phyloP scores from a whole-genome alignment of 2,888 invertebrate genomes.

The Lampropteryx suffumata region DNA sequence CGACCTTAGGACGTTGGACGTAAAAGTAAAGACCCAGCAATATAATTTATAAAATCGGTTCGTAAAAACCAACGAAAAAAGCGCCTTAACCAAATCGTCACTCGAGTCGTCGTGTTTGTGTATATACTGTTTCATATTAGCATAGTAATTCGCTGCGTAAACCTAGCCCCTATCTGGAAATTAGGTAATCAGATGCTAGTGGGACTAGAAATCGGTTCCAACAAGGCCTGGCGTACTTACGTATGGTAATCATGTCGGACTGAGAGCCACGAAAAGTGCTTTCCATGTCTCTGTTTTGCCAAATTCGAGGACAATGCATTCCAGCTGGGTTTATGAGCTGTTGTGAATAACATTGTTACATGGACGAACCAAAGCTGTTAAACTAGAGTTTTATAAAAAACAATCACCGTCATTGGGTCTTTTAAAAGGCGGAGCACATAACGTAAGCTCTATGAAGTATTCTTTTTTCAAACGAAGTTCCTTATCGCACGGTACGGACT shows the following conservation, averaged over 20 bases:
- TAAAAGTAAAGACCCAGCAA: neutral
- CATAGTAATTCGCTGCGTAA: constrained; percentile 38
- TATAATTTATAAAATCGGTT: neutral
- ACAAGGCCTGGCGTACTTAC: constrained; percentile 17
- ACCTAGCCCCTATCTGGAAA: constrained; percentile 24
- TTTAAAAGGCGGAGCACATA: too few relatives aligned
- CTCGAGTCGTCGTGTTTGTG: constrained; percentile 19
- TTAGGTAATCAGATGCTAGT: constrained; percentile 25
- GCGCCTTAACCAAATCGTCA: constrained; percentile 11
- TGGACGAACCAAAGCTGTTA: neutral
- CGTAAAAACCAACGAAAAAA: neutral
- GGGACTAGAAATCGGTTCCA: constrained; percentile 17
- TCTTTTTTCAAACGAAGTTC: too few relatives aligned
- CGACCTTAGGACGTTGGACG: too few relatives aligned
- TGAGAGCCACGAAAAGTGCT: constrained; percentile 16
- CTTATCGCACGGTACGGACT: too few relatives aligned
- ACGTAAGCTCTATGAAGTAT: too few relatives aligned
- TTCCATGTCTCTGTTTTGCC: constrained; percentile 14
- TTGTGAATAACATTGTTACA: constrained; percentile 5
- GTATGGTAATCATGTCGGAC: constrained; percentile 12
- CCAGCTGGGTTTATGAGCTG: constrained; percentile 7
- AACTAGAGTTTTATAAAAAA: neutral
- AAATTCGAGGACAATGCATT: constrained; percentile 7
- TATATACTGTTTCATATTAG: constrained; percentile 39
- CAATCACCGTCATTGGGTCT: too few relatives aligned